These are phyloP conservation scores for Tipula helvola DNA, from an alignment of 2,888 invertebrate genomes.

Conservation along the genomic window DNA sequence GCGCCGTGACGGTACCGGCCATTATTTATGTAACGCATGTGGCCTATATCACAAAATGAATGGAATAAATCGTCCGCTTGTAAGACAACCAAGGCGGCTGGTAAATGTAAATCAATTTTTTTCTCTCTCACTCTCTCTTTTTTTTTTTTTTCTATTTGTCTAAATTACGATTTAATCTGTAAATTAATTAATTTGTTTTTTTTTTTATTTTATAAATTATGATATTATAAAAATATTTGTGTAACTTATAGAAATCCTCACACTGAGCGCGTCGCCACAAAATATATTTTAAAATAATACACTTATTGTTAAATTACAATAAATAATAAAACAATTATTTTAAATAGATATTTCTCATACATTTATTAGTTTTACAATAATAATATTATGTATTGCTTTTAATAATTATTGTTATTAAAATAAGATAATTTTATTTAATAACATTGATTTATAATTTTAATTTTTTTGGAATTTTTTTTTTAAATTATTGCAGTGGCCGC, in stretches of 20 bases:
- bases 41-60: conserved; percentile 97
- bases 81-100: conserved; percentile 84
- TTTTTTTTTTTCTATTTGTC: neutral
- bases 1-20: conserved; percentile 97
- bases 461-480: conserved; percentile 11
- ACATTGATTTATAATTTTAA: conserved; percentile 7
- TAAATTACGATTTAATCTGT: neutral
- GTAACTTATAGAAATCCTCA: conserved; percentile 6
- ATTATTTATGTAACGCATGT: conserved; percentile 99
- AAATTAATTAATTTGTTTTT: neutral
- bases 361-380: neutral
- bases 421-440: neutral
- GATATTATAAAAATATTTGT: neutral
- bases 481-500: conserved; percentile 63
- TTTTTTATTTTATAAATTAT: neutral
- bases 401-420: neutral
- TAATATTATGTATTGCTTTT: neutral
- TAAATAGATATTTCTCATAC: neutral
- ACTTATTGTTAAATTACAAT: no score
- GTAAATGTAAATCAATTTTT: conserved; percentile 39
- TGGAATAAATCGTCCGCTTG: conserved; percentile 83
- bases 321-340: neutral
- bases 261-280: neutral
- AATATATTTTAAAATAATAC: neutral
- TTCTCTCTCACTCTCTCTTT: neutral